Evolutionary conservation across 2,888 invertebrate species (phyloP), one percentile per base, ranked within the genome.

Genomic region (Eupelmus urozonus): DNA sequence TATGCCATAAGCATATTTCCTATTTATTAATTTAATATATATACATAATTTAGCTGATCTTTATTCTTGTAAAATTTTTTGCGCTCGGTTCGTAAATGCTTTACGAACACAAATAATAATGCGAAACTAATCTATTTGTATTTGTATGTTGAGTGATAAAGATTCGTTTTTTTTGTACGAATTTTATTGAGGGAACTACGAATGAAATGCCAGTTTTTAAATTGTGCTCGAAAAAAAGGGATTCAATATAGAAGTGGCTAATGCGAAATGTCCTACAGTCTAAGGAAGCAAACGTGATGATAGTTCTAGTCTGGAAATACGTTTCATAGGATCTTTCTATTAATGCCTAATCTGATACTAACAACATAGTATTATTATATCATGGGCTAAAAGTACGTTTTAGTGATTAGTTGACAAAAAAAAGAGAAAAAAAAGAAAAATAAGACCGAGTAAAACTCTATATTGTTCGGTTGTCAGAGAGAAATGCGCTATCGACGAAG

Each of bases 221-320:
- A 73, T 74, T 66, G 57, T 74, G 65, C 55, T 78, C 69, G 51
- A 42, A 71, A 60, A 65, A 78, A 49, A 42, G 70, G 69, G 60
- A 76, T 76, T 80, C 81, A 79, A 62, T 67, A 45, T 45, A 49
- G 18, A 65, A 65, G 45, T 60, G 71, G 45, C 49, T 73, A 62
- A 69, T 45, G 25, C 16, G 59, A 27, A 76, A 53, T 76, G 27
- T 78, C 71, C 70, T 69, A 66, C 16, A 72, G 42, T 65, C 27
- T 18, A 66, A 72, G 49, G 69, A 84, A 81, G 83, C 83, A 81
- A 78, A 82, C 84, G 85, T 85, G 85, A 86, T 87, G 81, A 84
- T 86, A 86, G 84, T 84, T 86, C 87, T 88, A 86, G 87, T 88
- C 87, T 82, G 79, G 80, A 84, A 80, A 79, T 77, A 34, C 62